Evolutionary conservation across 1,140 invertebrate species (phyloP), one percentile per base, ranked within the genome.

Genomic region (Dendrolimus punctatus): DNA sequence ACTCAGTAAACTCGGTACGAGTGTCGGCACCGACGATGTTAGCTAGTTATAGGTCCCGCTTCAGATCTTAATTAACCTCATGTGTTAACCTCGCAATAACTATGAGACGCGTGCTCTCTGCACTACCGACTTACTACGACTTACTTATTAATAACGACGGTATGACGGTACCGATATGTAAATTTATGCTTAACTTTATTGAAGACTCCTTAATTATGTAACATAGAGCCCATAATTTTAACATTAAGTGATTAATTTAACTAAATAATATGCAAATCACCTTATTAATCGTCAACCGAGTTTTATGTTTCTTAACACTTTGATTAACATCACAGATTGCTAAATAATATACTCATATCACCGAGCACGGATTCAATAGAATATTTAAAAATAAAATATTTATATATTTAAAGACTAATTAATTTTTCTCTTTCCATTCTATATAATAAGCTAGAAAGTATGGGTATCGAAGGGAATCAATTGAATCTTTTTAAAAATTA

Each of bases 41-140:
- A 68, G 69, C 73, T 73, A 79, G 78, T 78, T 76, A 75, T 70
- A 72, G 72, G 69, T 76, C 62, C 65, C 68, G 71, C 68, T 62
- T 67, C 68, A 73, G 69, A 80, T 83, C 80, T 81, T 84, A 84
- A 84, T 84, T 81, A 84, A 81, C 80, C 78, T 75, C 71, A 77
- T 76, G 78, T 80, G 74, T 79, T 78, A 81, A 81, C 73, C 76
- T 72, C 67, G 63, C 68, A 58, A 64, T 73, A 67, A 74, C 71
- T 75, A 66, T 62, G 63, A 66, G 63, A 57, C 60, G 62, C 59
- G 56, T 66, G 65, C 60, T 68, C 60, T 65, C 55, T 66, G 57
- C 58, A 61, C 52, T 61, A 54, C 50, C 55, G 59, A 67, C 58
- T 70, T 61, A 61, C 56, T 58, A 60, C 58, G 53, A 61, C 59